Evolutionary conservation across 2,888 invertebrate species (phyloP).

Genomic region (Unio delphinus): DNA sequence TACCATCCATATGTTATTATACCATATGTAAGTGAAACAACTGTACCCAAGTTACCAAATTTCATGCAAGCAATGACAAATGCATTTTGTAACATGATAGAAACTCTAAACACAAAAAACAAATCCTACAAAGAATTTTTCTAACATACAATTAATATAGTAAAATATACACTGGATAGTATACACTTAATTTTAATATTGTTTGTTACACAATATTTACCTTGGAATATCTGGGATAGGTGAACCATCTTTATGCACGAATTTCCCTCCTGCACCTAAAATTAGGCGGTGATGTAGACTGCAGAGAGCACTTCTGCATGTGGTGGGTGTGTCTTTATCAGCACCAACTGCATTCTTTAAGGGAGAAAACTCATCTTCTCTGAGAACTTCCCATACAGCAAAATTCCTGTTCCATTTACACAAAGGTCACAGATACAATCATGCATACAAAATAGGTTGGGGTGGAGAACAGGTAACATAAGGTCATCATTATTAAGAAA

Average conservation of each 20-base stretch:
- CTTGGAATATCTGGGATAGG: conserved; percentile 71
- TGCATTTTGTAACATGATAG: too few species aligned
- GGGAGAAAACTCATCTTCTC: conserved; percentile 96
- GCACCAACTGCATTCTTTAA: conserved; percentile 92
- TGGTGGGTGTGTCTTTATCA: conserved; percentile 91
- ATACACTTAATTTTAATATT: background rate
- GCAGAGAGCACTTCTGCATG: conserved; percentile 83
- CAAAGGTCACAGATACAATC: conserved; percentile 21
- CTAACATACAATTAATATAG: too few species aligned
- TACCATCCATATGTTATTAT: too few species aligned
- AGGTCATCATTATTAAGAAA: background rate
- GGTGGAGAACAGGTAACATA: background rate
- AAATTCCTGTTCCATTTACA: conserved; percentile 73
- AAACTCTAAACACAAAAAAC: too few species aligned
- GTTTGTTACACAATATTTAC: conserved; percentile 33
- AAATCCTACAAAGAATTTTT: too few species aligned
- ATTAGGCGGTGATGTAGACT: conserved; percentile 78
- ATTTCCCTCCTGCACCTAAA: conserved; percentile 84
- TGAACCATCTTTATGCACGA: conserved; percentile 73
- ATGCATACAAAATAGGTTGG: conserved; percentile 8
- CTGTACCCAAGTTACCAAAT: too few species aligned
- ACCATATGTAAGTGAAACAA: too few species aligned
- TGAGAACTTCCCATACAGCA: conserved; percentile 89
- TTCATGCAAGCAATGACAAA: too few species aligned
- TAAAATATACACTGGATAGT: background rate